Evolutionary conservation across 1,140 invertebrate species (phyloP), one percentile per base, ranked within the genome.

Genomic region (Bombus waltoni): DNA sequence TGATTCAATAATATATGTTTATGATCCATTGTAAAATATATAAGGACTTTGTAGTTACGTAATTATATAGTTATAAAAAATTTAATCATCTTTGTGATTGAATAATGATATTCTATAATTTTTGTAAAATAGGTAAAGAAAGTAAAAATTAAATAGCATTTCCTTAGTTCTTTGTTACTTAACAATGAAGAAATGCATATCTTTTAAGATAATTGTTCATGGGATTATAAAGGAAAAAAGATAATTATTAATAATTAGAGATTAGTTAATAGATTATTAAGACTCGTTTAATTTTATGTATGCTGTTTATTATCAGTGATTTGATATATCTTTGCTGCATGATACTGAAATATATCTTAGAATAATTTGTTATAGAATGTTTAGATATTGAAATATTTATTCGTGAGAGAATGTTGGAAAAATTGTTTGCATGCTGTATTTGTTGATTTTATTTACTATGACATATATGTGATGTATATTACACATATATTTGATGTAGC

Each of bases 121-220:
- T 79, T 89, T 82, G 62, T 83, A 89, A 87, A 73, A 38, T 79
- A 68, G 79, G 28, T 42, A 11, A 65, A n/a, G 28, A 35, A 81
- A 77, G 71, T 59, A 70, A 87, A 66, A 53, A 57, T 62, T 68
- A 81, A 76, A 71, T 73, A 85, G 42, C 53, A 66, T 77, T 83
- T 83, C 42, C 59, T 88, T 88, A 83, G 44, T 89, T 88, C 62
- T 82, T 80, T 85, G 65, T 89, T 90, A 88, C 59, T 53, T 90
- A 90, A 86, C 72, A 84, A 81, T 88, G 42, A 90, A 87, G 85
- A 88, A 83, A 89, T 89, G 91, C 92, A 92, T 93, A 93, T 92
- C 91, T 86, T 91, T 88, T 71, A 40, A 88, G 40, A 81, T 90
- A 79, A 89, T 89, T 86, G 72, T 87, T 89, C 86, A 83, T 79